phyloP scores from a whole-genome alignment of 2,888 invertebrate species.

The Cephonodes hylas region DNA sequence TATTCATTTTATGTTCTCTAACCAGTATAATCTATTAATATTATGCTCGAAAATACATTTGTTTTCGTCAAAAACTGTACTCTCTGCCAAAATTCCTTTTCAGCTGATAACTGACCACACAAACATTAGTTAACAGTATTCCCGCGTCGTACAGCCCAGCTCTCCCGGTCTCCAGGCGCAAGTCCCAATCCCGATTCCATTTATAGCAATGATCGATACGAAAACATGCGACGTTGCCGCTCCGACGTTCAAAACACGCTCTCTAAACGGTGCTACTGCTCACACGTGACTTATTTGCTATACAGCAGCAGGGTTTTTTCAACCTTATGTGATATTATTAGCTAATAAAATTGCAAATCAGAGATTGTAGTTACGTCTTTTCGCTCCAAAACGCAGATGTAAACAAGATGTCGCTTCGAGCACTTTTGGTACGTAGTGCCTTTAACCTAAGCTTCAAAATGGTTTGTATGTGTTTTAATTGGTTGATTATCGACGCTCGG shows the following conservation, averaged over 20 bases:
- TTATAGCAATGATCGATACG: conserved; percentile 20
- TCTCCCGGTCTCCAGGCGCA: conserved; percentile 10
- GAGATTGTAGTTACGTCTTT: background rate
- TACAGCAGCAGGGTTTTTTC: background rate
- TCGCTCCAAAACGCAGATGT: background rate
- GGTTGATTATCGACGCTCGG: conserved; percentile 7
- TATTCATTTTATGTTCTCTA: background rate
- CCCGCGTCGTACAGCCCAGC: background rate
- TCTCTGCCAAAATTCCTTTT: background rate
- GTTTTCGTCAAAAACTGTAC: background rate
- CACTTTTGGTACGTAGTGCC: background rate
- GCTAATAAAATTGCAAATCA: background rate
- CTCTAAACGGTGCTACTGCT: conserved; percentile 7
- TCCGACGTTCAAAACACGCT: conserved; percentile 19
- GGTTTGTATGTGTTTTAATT: background rate
- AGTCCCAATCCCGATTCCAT: conserved; percentile 14
- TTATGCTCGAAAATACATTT: background rate
- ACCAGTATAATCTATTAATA: background rate
- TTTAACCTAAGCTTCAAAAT: background rate
- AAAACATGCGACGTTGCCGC: conserved; percentile 27
- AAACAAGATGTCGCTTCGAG: background rate
- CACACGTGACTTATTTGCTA: background rate
- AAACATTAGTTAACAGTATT: background rate
- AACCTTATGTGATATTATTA: background rate
- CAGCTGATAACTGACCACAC: background rate